Conservation (phyloP, 2,888 invertebrate genomes). For the Macrophya annulata region DNA sequence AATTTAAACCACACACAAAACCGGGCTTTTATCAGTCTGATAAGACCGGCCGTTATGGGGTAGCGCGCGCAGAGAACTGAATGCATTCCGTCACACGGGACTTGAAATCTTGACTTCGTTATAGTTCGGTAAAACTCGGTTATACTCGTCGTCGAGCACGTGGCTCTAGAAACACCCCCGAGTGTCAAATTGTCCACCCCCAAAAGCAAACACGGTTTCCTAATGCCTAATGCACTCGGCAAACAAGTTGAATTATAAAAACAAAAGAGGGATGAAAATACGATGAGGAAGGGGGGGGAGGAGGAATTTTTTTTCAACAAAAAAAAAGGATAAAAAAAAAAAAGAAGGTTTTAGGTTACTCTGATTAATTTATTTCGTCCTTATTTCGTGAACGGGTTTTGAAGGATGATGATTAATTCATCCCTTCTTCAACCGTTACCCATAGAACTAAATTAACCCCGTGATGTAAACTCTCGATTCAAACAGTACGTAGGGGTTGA, state of each 20-base stretch:
- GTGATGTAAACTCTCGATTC: slow-evolving; percentile 25
- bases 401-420: slow-evolving; percentile 11
- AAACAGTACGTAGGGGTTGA: slow-evolving; percentile 16
- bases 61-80: slow-evolving; percentile 76
- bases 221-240: slow-evolving; percentile 54
- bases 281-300: too few relatives aligned
- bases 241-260: slow-evolving; percentile 51
- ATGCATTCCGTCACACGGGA: slow-evolving; percentile 73
- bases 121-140: slow-evolving; percentile 64
- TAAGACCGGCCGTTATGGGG: slow-evolving; percentile 62
- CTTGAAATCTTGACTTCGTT: slow-evolving; percentile 70
- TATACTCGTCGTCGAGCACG: slow-evolving; percentile 68
- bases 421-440: neutral
- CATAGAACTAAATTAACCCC: slow-evolving; percentile 26
- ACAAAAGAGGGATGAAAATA: neutral
- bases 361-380: too few relatives aligned
- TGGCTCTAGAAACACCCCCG: slow-evolving; percentile 63
- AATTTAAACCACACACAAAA: neutral
- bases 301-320: too few relatives aligned
- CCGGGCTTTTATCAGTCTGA: slow-evolving; percentile 31
- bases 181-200: slow-evolving; percentile 54
- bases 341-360: too few relatives aligned
- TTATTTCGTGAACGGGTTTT: neutral
- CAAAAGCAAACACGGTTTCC: slow-evolving; percentile 43
- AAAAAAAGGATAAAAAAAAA: too few relatives aligned